Base-by-base conservation (phyloP, 2,888 invertebrate species). In the Margaritifera margaritifera region DNA sequence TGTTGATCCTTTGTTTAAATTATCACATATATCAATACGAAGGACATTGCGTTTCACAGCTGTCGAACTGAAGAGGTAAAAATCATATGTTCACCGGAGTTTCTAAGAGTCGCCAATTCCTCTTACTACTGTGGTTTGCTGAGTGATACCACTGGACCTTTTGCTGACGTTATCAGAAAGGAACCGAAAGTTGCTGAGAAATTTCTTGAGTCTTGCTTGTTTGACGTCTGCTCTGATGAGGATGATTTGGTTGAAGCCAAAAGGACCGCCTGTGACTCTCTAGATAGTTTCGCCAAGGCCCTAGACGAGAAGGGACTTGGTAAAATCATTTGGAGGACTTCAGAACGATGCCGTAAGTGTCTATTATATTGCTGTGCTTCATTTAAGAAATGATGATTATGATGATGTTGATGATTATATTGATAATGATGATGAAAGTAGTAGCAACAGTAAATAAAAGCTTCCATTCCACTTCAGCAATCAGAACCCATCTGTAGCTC, bases 91-190 rank as follows among this genome's bases (percentile, higher is more conserved):
- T 60, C 64, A 6, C 24, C 51, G 18, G 42, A 55, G 2, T 63
- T 54, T 60, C 24, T 51, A 15, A 27, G 56, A 8, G 50, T 42
- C 24, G 55, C 56, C 42, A 31, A 51, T 55, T 65, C 58, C 20
- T 55, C 64, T 6, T 51, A 63, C 20, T 61, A 56, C 31, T 73
- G 73, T 22, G 73, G 69, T 20, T 31, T 70, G 58, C 51, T 73
- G 19, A 31, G 53, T 24, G 70, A 75, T 51, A 69, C 67, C 6
- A 65, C 55, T 4, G 84, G 84, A 54, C 72, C 78, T 24, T 84
- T 86, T 67, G 82, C 70, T 27, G 70, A 69, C 20, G 83, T 83
- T 65, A 69, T 77, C 25, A 57, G 60, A 4, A 70, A 67, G 52
- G 79, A 79, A 19, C 25, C 78, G 75, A 25, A 76, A 73, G 42